These are phyloP conservation scores for Mimas tiliae DNA, from an alignment of 2,888 invertebrate species.

Conservation along the genomic window DNA sequence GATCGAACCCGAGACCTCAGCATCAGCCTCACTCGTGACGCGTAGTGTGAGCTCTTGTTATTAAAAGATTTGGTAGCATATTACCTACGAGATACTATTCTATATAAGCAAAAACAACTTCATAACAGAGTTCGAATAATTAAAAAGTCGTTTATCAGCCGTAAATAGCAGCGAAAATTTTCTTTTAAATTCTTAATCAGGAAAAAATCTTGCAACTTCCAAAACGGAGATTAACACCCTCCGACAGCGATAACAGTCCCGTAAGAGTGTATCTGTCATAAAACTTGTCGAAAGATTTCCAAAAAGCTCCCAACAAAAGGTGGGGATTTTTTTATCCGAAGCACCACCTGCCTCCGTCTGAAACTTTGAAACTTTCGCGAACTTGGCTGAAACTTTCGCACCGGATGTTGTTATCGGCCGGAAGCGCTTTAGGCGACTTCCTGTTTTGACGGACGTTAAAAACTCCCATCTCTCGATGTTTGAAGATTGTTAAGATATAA, in stretches of 20 bases:
- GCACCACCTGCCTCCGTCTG: slow-evolving; percentile 72
- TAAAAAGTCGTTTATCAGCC: neutral
- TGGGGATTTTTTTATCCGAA: slow-evolving; percentile 71
- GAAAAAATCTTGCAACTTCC: slow-evolving; percentile 18
- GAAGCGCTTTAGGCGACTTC: slow-evolving; percentile 83
- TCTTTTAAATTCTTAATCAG: neutral
- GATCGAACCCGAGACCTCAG: too few species aligned
- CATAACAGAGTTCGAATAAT: neutral
- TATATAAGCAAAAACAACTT: too few species aligned
- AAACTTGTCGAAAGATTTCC: slow-evolving; percentile 58
- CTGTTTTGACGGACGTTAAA: slow-evolving; percentile 79
- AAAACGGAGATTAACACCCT: slow-evolving; percentile 23
- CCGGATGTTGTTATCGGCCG: slow-evolving; percentile 84
- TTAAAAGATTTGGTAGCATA: too few species aligned
- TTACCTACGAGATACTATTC: too few species aligned
- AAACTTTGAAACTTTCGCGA: slow-evolving; percentile 55
- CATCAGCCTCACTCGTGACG: too few species aligned
- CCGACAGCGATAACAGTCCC: neutral
- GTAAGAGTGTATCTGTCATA: slow-evolving; percentile 46
- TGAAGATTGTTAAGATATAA: slow-evolving; percentile 8
- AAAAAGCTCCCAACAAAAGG: slow-evolving; percentile 28
- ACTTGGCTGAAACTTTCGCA: slow-evolving; percentile 64
- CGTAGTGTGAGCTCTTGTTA: too few species aligned
- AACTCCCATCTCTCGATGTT: slow-evolving; percentile 48
- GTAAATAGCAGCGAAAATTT: neutral